Evolutionary conservation across 2,888 invertebrate species (phyloP).

Genomic region (Tipula unca): DNA sequence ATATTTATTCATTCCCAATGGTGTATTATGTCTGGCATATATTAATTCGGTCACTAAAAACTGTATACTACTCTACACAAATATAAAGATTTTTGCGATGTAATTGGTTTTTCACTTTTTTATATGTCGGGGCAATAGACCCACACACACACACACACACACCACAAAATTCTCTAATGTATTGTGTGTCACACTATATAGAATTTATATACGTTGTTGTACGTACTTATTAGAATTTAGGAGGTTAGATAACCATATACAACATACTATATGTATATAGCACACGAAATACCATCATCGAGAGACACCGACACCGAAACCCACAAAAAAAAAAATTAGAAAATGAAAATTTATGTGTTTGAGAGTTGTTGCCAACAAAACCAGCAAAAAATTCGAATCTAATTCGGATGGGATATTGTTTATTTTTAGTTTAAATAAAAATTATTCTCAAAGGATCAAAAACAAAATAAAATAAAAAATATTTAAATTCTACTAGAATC

Average conservation of each 20-base stretch:
- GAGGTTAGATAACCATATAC: background rate
- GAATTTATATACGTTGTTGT: background rate
- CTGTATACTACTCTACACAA: background rate
- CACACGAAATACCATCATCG: background rate
- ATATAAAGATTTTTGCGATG: background rate
- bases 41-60: background rate
- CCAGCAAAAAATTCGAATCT: background rate
- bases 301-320: background rate
- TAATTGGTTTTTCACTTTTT: background rate
- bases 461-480: background rate
- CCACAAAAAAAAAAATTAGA: background rate
- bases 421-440: background rate
- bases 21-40: background rate
- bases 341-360: background rate
- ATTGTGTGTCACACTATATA: background rate
- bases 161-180: background rate
- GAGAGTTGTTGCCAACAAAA: background rate
- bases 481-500: background rate
- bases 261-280: no score
- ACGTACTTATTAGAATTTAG: background rate
- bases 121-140: no score
- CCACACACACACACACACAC: background rate
- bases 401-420: background rate
- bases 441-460: background rate
- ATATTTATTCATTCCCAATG: background rate